These are phyloP conservation scores for Nannobrachium achirus DNA, from an alignment of 2,113 vertebrate genomes.

Conservation along the genomic window DNA sequence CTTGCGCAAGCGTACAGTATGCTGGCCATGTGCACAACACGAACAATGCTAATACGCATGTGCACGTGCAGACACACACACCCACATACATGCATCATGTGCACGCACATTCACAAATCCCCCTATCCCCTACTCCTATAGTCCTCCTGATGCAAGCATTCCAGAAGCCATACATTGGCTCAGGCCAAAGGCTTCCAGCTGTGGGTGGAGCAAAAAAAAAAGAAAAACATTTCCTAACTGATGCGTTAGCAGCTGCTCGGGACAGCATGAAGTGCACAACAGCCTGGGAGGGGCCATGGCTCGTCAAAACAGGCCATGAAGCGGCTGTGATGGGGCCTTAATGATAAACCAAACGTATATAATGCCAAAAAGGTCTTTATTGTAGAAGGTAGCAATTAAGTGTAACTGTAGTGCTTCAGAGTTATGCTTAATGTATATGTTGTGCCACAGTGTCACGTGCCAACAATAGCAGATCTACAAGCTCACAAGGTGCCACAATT, in stretches of 20 bases:
- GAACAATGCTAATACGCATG: neutral
- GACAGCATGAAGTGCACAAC: slow-evolving; percentile 27
- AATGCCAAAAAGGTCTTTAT: slow-evolving; percentile 2
- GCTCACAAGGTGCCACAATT: no score
- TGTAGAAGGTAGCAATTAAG: no score
- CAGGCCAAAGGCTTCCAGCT: slow-evolving; percentile 26
- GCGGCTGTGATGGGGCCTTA: neutral
- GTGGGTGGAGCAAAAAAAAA: slow-evolving; percentile 7
- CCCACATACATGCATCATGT: neutral
- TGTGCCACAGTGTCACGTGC: no score
- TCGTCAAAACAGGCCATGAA: slow-evolving; percentile 29
- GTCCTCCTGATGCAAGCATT: slow-evolving; percentile 23
- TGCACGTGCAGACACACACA: neutral
- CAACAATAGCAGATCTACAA: no score
- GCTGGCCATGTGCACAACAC: neutral
- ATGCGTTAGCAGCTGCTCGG: slow-evolving; percentile 36
- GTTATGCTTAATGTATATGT: no score
- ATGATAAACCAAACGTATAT: slow-evolving; percentile 27
- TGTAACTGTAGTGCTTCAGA: no score
- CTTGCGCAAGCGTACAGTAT: no score
- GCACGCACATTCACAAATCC: neutral
- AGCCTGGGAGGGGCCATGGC: slow-evolving; percentile 11
- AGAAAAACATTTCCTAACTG: slow-evolving; percentile 11
- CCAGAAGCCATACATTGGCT: slow-evolving; percentile 31
- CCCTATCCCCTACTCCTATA: neutral